Conservation (phyloP, 2,888 invertebrate species). For the Philonicus albiceps region DNA sequence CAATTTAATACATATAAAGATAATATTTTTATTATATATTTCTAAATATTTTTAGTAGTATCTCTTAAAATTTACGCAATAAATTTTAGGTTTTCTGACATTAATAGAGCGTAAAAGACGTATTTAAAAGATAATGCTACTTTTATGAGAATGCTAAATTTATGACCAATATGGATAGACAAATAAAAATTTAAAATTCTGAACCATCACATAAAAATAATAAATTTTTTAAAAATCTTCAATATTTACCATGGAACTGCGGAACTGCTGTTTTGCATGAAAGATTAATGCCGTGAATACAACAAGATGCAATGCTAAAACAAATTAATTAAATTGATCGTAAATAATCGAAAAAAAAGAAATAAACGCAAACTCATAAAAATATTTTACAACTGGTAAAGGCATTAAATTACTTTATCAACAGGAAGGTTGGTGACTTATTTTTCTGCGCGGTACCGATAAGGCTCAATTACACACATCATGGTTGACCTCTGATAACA, state of each 20-base stretch:
- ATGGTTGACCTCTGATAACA: background rate
- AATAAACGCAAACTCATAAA: background rate
- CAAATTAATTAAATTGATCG: background rate
- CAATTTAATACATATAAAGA: background rate
- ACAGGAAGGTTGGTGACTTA: background rate
- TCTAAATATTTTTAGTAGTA: background rate
- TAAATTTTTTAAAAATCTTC: background rate
- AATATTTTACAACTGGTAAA: background rate
- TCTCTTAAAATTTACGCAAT: background rate
- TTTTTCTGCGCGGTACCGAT: background rate
- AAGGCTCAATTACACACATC: background rate
- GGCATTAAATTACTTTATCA: background rate
- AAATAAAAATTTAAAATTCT: background rate
- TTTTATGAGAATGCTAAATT: background rate
- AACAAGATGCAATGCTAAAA: background rate
- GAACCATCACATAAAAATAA: background rate
- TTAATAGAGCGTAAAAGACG: background rate
- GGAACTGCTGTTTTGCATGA: background rate
- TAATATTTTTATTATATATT: background rate
- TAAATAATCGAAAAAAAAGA: background rate
- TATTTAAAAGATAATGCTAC: background rate
- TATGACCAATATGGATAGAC: background rate
- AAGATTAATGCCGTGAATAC: background rate
- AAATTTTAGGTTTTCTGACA: background rate
- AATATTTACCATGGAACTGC: too few relatives aligned